Conservation (phyloP, 2,113 vertebrate species). For the Carlito syrichta region DNA sequence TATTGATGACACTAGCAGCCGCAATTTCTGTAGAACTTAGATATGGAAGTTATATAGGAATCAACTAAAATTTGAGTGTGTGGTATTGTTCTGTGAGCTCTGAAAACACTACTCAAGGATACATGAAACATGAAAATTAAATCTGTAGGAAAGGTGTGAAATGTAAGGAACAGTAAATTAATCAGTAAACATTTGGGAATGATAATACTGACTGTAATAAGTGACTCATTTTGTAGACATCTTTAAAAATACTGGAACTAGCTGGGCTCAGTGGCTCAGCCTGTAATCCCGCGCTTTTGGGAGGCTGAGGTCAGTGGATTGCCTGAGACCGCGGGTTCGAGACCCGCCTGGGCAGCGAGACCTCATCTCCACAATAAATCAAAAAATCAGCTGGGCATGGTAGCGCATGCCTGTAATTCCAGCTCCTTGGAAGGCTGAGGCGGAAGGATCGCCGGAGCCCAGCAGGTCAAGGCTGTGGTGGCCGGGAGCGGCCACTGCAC, state of each 20-base stretch:
- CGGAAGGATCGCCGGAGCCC: too few species aligned
- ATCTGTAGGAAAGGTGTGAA: neutral
- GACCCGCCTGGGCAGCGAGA: too few species aligned
- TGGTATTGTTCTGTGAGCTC: neutral
- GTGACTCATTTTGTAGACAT: neutral
- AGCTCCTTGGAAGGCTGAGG: too few species aligned
- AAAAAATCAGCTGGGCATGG: too few species aligned
- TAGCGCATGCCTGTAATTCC: too few species aligned
- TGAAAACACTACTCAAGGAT: neutral
- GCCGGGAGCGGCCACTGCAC: too few species aligned
- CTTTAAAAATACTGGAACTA: neutral
- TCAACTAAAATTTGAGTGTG: neutral
- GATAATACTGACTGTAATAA: neutral
- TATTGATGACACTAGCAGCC: neutral
- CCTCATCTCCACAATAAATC: too few species aligned
- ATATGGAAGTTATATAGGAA: neutral
- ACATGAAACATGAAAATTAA: neutral
- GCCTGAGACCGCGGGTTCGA: too few species aligned
- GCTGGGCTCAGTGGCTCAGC: too few species aligned
- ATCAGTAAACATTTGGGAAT: neutral
- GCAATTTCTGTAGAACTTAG: neutral
- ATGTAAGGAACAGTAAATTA: neutral
- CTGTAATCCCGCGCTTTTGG: too few species aligned
- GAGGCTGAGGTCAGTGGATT: too few species aligned
- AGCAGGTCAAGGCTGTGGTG: too few species aligned